phyloP scores from a whole-genome alignment of 2,888 invertebrate species.

The Tetramorium bicarinatum region DNA sequence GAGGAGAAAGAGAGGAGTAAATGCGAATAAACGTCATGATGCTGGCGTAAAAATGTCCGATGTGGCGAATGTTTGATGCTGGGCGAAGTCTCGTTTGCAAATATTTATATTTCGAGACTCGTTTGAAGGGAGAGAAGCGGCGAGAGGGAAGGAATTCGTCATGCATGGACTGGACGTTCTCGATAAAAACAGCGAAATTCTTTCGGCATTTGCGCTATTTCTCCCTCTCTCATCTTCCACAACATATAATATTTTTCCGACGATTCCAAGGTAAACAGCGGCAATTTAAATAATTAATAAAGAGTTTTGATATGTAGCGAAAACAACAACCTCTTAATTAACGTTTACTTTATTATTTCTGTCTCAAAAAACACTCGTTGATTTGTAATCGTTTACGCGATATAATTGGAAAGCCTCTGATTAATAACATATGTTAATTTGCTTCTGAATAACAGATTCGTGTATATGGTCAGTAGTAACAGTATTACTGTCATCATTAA shows the following conservation, averaged over 20 bases:
- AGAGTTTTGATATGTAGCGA: not conserved
- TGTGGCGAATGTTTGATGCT: conserved; percentile 31
- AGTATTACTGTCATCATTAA: conserved; percentile 30
- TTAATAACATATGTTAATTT: conserved; percentile 43
- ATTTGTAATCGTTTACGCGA: conserved; percentile 33
- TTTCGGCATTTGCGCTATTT: not conserved
- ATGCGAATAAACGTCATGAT: conserved; percentile 18
- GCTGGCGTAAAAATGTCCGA: conserved; percentile 29
- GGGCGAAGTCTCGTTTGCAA: conserved; percentile 38
- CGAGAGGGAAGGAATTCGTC: not conserved
- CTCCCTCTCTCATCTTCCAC: not conserved
- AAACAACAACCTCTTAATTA: conserved; percentile 38
- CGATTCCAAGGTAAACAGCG: not conserved
- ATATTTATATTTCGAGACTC: conserved; percentile 40
- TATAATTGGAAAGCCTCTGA: conserved; percentile 35
- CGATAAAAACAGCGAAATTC: conserved; percentile 12
- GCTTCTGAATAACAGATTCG: conserved; percentile 19
- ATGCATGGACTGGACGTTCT: not conserved
- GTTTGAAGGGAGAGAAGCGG: not conserved
- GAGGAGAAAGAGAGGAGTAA: not conserved
- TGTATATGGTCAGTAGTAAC: not conserved
- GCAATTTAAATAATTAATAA: conserved; percentile 30
- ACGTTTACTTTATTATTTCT: conserved; percentile 19
- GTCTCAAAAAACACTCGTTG: conserved; percentile 21
- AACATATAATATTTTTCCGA: conserved; percentile 13